Conservation (phyloP, 2,113 vertebrate genomes). For the Phylloscopus trochilus region DNA sequence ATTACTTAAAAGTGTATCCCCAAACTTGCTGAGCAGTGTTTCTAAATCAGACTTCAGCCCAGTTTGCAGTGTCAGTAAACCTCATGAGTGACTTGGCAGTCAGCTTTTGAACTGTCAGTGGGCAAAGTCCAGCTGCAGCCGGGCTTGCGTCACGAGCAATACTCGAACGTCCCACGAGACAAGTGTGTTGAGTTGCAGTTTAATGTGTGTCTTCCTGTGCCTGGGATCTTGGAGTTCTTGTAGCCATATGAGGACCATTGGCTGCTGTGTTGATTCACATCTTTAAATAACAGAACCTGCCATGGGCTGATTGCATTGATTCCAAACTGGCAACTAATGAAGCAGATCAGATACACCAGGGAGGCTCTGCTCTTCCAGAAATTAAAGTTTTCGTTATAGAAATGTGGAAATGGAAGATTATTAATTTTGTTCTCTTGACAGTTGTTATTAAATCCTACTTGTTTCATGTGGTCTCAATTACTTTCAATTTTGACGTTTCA, state of each 20-base stretch:
- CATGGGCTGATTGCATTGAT: background rate
- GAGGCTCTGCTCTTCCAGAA: conserved; percentile 27
- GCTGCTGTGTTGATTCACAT: background rate
- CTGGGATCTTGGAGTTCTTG: background rate
- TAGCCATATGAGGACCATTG: accelerated
- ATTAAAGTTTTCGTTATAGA: background rate
- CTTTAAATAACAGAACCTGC: background rate
- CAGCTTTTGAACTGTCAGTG: background rate
- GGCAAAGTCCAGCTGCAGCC: background rate
- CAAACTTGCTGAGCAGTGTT: conserved; percentile 14
- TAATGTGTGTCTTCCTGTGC: background rate
- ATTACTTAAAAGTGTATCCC: background rate
- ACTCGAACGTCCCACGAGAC: background rate
- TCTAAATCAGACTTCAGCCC: background rate
- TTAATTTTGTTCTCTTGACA: conserved; percentile 14
- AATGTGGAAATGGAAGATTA: conserved; percentile 3
- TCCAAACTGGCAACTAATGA: background rate
- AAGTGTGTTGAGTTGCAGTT: background rate
- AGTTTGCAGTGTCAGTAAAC: conserved; percentile 32
- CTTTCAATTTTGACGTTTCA: background rate
- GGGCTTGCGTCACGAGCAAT: accelerated
- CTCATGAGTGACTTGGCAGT: background rate
- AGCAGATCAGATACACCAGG: background rate
- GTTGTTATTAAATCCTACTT: conserved; percentile 28
- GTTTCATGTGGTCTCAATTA: background rate